A percentile compares a stretch with the other conserved stretches of the same genome.
These are phyloP conservation scores for Sphenodon punctatus DNA, from an alignment of 2,797 vertebrate species.

Conservation along the genomic window DNA sequence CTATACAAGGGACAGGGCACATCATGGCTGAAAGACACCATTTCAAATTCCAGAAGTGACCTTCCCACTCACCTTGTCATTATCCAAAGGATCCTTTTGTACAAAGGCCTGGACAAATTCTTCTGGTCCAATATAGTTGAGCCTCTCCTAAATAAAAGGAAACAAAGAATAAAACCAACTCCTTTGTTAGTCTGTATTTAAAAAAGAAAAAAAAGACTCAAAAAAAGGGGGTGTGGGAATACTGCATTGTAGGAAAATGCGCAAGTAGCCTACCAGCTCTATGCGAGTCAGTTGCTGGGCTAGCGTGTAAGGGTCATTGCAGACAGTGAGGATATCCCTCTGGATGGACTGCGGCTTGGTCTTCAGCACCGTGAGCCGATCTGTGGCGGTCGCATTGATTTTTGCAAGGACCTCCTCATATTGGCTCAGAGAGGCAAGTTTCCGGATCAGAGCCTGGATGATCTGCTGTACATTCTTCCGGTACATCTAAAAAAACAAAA, in stretches of 20 bases:
- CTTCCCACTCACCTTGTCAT: conserved; percentile 84
- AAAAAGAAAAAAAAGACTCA: not conserved
- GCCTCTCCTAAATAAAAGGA: conserved; percentile 84
- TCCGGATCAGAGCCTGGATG: conserved; percentile 87
- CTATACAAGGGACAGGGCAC: no score
- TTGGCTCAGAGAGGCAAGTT: conserved; percentile 86
- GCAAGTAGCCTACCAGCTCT: conserved; percentile 84
- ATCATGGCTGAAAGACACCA: no score
- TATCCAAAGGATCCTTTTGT: conserved; percentile 90
- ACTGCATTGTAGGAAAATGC: not conserved
- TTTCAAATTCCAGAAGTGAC: not conserved
- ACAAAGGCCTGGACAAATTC: conserved; percentile 94
- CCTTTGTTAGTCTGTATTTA: not conserved
- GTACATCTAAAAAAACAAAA: conserved; percentile 76
- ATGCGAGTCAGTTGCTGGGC: conserved; percentile 96
- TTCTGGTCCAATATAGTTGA: conserved; percentile 94
- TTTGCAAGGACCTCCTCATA: conserved; percentile 93
- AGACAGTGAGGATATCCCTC: conserved; percentile 87
- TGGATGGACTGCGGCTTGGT: conserved; percentile 89
- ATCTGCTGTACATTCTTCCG: conserved; percentile 88
- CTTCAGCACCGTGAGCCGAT: conserved; percentile 85
- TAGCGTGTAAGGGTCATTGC: conserved; percentile 89
- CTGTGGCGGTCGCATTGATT: conserved; percentile 83
- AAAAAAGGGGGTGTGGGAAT: not conserved
- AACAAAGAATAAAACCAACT: conserved; percentile 11